phyloP scores from a whole-genome alignment of 2,113 vertebrate genomes.

The Catharus minimus region DNA sequence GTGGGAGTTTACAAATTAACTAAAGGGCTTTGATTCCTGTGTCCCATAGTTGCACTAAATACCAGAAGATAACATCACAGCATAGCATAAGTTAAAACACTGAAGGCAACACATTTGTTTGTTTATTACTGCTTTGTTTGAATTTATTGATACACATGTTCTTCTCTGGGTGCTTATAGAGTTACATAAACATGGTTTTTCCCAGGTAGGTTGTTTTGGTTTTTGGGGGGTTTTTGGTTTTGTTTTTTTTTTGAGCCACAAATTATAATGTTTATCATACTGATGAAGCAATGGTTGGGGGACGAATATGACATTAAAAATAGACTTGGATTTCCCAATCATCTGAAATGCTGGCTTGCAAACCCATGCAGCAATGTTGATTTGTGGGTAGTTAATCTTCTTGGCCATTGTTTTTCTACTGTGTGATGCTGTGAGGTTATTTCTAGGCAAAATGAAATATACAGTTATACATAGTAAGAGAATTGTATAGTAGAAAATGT shows the following conservation, averaged over 20 bases:
- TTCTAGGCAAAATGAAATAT: conserved; percentile 72
- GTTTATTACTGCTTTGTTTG: conserved; percentile 9
- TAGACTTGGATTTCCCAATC: conserved; percentile 72
- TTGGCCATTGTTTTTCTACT: conserved; percentile 78
- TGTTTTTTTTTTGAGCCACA: background rate
- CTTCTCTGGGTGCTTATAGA: background rate
- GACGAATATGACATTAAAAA: conserved; percentile 74
- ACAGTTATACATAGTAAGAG: conserved; percentile 78
- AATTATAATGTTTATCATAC: conserved; percentile 69
- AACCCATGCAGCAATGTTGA: conserved; percentile 30
- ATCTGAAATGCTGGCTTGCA: conserved; percentile 36
- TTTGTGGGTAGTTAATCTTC: conserved; percentile 74
- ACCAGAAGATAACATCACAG: conserved; percentile 4
- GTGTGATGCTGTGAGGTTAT: conserved; percentile 67
- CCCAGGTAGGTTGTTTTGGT: background rate
- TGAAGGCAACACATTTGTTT: background rate
- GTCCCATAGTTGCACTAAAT: background rate
- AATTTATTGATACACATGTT: background rate
- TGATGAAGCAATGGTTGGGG: conserved; percentile 42
- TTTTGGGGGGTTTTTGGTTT: background rate
- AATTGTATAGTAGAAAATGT: conserved; percentile 83
- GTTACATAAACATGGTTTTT: conserved; percentile 10
- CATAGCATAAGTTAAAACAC: background rate
- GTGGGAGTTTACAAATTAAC: conserved; percentile 11
- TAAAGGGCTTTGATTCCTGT: conserved; percentile 13